phyloP scores from a whole-genome alignment of 2,797 vertebrate genomes.

The Silurus aristotelis region DNA sequence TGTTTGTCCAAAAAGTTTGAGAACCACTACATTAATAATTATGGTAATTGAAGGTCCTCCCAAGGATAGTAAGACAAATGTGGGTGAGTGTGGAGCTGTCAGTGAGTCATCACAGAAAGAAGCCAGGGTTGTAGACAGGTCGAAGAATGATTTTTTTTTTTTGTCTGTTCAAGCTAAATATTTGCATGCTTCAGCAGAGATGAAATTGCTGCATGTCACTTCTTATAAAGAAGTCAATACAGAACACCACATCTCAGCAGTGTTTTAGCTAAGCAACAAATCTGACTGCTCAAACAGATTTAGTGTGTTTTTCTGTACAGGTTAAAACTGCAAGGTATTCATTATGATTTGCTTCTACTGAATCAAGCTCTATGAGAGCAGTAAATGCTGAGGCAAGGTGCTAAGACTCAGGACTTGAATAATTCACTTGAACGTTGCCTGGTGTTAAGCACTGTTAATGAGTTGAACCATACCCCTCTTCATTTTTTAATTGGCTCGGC shows the following conservation, averaged over 20 bases:
- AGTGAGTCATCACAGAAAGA: background rate
- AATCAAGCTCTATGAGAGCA: constrained; percentile 8
- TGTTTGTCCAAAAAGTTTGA: background rate
- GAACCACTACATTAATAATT: background rate
- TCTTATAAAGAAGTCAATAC: background rate
- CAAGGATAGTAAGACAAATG: background rate
- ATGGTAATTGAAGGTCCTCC: background rate
- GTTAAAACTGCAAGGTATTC: background rate
- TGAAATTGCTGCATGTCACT: background rate
- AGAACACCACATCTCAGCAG: background rate
- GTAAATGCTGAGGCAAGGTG: constrained; percentile 42
- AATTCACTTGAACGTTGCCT: constrained; percentile 50
- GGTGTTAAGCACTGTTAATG: constrained; percentile 53
- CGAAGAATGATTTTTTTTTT: background rate
- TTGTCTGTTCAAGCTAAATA: constrained; percentile 11
- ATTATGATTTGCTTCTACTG: background rate
- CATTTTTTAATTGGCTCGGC: constrained; percentile 50
- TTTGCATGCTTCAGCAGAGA: background rate
- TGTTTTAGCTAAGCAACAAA: constrained; percentile 3
- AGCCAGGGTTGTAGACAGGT: background rate
- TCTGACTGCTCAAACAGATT: background rate
- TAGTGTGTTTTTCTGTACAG: background rate
- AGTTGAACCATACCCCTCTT: constrained; percentile 49
- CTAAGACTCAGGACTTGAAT: constrained; percentile 52
- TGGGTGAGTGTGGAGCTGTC: background rate